These are phyloP conservation scores for Rhaphigaster nebulosa DNA, from an alignment of 2,888 invertebrate species.

Conservation along the genomic window DNA sequence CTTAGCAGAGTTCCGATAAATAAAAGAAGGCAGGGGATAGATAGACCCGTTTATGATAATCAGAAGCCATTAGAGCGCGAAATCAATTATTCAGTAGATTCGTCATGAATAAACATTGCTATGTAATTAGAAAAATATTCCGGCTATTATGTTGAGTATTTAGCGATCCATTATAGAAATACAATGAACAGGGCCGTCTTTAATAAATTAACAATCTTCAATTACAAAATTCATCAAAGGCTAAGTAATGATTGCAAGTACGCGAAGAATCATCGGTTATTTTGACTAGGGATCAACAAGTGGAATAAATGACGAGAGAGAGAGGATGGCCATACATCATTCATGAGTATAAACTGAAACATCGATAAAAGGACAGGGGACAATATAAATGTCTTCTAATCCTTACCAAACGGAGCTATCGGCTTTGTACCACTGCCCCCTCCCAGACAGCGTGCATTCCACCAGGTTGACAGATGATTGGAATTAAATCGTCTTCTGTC, in stretches of 20 bases:
- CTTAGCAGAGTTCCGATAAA: not conserved
- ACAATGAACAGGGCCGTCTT: not conserved
- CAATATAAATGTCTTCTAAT: not conserved
- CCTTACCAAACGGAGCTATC: not conserved
- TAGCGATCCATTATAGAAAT: not conserved
- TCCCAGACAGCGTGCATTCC: not conserved
- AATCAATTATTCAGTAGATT: slow-evolving; percentile 26
- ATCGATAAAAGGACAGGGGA: not conserved
- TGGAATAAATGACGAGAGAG: not conserved
- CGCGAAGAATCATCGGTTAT: not conserved
- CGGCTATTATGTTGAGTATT: not conserved
- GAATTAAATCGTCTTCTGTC: not conserved
- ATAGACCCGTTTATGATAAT: slow-evolving; percentile 9
- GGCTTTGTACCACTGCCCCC: not conserved
- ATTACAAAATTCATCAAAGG: not conserved
- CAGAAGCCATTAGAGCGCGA: not conserved
- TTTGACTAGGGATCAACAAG: not conserved
- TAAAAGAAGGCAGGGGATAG: not conserved
- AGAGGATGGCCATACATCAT: not conserved
- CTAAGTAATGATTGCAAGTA: not conserved
- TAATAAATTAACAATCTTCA: not conserved
- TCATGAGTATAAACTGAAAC: not conserved
- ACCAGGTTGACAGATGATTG: not conserved
- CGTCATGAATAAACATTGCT: not conserved
- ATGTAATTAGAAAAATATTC: slow-evolving; percentile 28